These are phyloP conservation scores for Itoplectis maculator DNA, from an alignment of 2,888 invertebrate species.

Conservation along the genomic window DNA sequence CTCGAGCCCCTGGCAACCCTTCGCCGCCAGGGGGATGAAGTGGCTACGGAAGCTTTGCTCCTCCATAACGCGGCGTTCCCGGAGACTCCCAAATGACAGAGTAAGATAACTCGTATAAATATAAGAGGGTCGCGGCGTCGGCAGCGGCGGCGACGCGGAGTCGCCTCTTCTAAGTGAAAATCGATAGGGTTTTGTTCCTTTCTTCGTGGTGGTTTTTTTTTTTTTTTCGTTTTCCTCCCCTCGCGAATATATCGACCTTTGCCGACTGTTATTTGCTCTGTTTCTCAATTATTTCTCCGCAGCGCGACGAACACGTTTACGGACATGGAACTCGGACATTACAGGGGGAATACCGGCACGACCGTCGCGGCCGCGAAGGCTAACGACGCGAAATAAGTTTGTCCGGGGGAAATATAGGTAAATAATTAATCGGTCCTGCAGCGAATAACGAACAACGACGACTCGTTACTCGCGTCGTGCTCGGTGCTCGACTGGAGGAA, in stretches of 20 bases:
- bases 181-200: slow-evolving; percentile 42
- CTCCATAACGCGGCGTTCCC: slow-evolving; percentile 27
- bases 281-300: not conserved
- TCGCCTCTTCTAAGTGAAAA: slow-evolving; percentile 71
- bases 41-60: slow-evolving; percentile 12
- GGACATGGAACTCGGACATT: too few species aligned
- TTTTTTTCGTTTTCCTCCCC: slow-evolving; percentile 5
- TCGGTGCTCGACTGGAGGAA: slow-evolving; percentile 19
- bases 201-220: not conserved
- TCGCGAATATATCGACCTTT: slow-evolving; percentile 6
- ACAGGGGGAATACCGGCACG: too few species aligned
- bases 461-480: too few species aligned
- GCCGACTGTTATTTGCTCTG: slow-evolving; percentile 4
- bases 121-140: slow-evolving; percentile 74
- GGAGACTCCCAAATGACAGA: slow-evolving; percentile 70
- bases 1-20: slow-evolving; percentile 16
- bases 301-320: too few species aligned
- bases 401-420: too few species aligned
- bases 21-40: slow-evolving; percentile 55
- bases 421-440: too few species aligned
- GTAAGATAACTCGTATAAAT: slow-evolving; percentile 79
- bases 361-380: too few species aligned
- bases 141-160: too few species aligned
- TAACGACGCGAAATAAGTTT: too few species aligned
- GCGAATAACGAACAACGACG: not conserved